Conservation (phyloP, 2,797 vertebrate genomes). For the Odontamblyopus rebecca region DNA sequence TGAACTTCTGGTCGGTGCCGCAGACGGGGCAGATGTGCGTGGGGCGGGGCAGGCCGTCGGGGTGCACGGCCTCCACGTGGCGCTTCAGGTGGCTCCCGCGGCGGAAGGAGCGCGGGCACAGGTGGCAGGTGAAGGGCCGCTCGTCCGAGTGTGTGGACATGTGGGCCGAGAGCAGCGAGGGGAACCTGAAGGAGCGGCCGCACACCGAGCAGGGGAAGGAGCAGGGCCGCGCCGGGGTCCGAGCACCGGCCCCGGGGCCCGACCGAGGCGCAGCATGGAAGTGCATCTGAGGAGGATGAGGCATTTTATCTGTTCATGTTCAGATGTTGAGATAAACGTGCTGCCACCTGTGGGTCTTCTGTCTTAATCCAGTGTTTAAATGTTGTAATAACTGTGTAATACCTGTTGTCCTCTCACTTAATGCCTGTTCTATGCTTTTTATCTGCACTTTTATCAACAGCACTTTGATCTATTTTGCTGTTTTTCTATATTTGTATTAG, state of each 20-base stretch:
- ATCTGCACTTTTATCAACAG: no score
- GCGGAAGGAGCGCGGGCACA: constrained; percentile 61
- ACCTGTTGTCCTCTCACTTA: no score
- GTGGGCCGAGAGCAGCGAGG: constrained; percentile 58
- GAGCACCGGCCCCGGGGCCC: no score
- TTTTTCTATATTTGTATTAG: no score
- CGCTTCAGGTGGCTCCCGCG: constrained; percentile 66
- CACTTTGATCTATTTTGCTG: no score
- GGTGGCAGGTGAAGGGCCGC: constrained; percentile 53
- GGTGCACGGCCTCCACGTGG: constrained; percentile 57
- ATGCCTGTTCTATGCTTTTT: no score
- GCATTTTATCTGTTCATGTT: no score
- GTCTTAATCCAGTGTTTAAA: no score
- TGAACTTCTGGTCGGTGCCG: constrained; percentile 67
- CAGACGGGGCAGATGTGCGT: constrained; percentile 62
- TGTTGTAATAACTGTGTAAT: no score
- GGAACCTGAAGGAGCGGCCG: constrained; percentile 47
- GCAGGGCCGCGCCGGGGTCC: not conserved
- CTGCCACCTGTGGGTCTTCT: no score
- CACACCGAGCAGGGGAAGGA: constrained; percentile 50
- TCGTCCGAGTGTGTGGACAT: constrained; percentile 49
- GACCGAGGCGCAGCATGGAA: constrained; percentile 33
- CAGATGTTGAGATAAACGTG: no score
- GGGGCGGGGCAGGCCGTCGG: constrained; percentile 43
- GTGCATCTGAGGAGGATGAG: not conserved